Percentiles rank a stretch among this genome's conserved stretches.
Evolutionary conservation across 2,888 invertebrate species (phyloP).

Genomic region (Panopea generosa): DNA sequence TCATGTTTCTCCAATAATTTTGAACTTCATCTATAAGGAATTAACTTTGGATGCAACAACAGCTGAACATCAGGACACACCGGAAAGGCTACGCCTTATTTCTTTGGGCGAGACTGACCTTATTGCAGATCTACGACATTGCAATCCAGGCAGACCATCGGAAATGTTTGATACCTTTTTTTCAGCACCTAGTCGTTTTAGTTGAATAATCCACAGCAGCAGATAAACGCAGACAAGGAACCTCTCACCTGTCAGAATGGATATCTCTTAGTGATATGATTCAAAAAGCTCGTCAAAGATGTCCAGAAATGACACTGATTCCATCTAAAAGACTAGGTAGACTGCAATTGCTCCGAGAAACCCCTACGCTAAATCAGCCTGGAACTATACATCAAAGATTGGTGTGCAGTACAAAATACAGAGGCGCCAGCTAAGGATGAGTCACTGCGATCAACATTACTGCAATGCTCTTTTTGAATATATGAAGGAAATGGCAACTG

Average conservation of each 20-base stretch:
- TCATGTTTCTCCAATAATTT: constrained; percentile 29
- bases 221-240: constrained; percentile 46
- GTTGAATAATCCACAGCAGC: constrained; percentile 40
- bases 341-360: constrained; percentile 57
- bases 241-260: background rate
- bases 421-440: constrained; percentile 42
- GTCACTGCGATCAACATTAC: constrained; percentile 54
- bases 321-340: constrained; percentile 56
- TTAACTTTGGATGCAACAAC: constrained; percentile 39
- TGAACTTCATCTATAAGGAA: constrained; percentile 42
- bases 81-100: constrained; percentile 42
- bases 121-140: constrained; percentile 29
- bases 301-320: constrained; percentile 51
- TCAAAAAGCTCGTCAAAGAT: constrained; percentile 28
- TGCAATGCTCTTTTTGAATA: constrained; percentile 57
- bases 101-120: constrained; percentile 45
- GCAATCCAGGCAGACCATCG: constrained; percentile 50
- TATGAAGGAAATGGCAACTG: constrained; percentile 37
- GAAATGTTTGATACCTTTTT: constrained; percentile 42
- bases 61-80: constrained; percentile 36
- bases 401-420: constrained; percentile 61
- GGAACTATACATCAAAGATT: constrained; percentile 44
- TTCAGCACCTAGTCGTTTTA: constrained; percentile 14
- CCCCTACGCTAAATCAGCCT: constrained; percentile 43
- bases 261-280: constrained; percentile 37